Evolutionary conservation across 2,888 invertebrate genomes (phyloP), one percentile per base, ranked within the genome.

Genomic region (Sphaerophoria taeniata): DNA sequence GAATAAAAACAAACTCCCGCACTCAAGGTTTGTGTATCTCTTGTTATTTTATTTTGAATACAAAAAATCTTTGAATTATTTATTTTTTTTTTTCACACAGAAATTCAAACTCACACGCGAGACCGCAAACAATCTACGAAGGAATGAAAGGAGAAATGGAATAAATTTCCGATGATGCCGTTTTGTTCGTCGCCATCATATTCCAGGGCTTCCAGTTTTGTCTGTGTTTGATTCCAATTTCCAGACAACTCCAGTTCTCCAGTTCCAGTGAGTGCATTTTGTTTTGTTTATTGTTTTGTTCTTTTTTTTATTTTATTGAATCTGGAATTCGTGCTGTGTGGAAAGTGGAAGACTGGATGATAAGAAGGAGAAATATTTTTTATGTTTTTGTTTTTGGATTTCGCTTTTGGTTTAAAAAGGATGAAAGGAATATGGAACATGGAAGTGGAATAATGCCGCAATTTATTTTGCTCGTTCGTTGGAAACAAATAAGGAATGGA

Each of bases 111-210:
- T 65, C 56, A 79, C 79, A 77, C 84, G 63, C 84, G 79, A 80
- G 7, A 84, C 84, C 79, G 75, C 43, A 79, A 79, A 75, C 71
- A 72, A 67, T 76, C 79, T 69, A 76, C 71, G 51, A 71, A 80
- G 75, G 67, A 84, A 84, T 84, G 84, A 84, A 84, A 84, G 75
- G 79, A 79, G 84, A 84, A 84, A 75, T 79, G 67, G 53, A 79
- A 84, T 84, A 71, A 60, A 67, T 84, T 74, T 79, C 45, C 5
- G 69, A 80, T 69, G 84, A 84, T 84, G 84, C 84, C 79, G 75
- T 11, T 65, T 65, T 65, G 49, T 56, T 56, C 53, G 72, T 70
- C 77, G 83, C 51, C 74, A 43, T 56, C 43, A 24, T 24, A 24
- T 24, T 24, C 24, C 24, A 24, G 24, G 12, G 7, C 34, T 71